Evolutionary conservation across 2,888 invertebrate species (phyloP).

Genomic region (Pollenia griseotomentosa): DNA sequence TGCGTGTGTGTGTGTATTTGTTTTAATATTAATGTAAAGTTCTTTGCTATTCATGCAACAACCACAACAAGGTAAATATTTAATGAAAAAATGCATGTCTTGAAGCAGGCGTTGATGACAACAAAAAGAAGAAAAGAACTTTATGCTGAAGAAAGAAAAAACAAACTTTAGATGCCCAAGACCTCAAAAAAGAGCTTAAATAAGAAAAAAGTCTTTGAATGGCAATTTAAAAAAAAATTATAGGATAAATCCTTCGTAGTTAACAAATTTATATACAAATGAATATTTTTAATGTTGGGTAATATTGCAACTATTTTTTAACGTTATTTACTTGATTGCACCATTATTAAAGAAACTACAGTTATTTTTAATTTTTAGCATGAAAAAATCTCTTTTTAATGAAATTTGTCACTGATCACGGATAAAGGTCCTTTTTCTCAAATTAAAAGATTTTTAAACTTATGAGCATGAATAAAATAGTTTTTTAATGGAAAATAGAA

Average conservation of each 20-base stretch:
- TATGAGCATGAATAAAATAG: too few species aligned
- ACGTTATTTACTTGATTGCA: too few species aligned
- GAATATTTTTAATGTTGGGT: too few species aligned
- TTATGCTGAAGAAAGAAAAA: conserved; percentile 9
- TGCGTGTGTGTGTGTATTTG: background rate
- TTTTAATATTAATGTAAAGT: background rate
- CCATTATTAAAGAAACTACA: too few species aligned
- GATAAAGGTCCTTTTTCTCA: too few species aligned
- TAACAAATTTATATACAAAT: conserved; percentile 5
- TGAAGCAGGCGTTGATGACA: background rate
- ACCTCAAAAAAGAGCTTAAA: conserved; percentile 20
- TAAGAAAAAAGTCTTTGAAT: background rate
- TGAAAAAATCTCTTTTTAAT: too few species aligned
- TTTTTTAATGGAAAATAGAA: too few species aligned
- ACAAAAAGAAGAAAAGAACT: background rate
- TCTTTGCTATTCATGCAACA: conserved; percentile 39
- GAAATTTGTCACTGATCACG: too few species aligned
- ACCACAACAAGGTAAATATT: conserved; percentile 71
- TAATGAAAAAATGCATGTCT: conserved; percentile 56
- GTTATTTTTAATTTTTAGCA: too few species aligned
- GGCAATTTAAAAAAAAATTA: background rate
- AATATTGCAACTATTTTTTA: too few species aligned
- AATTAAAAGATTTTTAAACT: too few species aligned
- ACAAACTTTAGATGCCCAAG: conserved; percentile 32
- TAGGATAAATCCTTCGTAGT: background rate